A percentile compares a stretch with the other conserved stretches of the same genome.
These are phyloP conservation scores for Anguilla pacifica DNA, from an alignment of 2,797 vertebrate genomes.

Conservation along the genomic window DNA sequence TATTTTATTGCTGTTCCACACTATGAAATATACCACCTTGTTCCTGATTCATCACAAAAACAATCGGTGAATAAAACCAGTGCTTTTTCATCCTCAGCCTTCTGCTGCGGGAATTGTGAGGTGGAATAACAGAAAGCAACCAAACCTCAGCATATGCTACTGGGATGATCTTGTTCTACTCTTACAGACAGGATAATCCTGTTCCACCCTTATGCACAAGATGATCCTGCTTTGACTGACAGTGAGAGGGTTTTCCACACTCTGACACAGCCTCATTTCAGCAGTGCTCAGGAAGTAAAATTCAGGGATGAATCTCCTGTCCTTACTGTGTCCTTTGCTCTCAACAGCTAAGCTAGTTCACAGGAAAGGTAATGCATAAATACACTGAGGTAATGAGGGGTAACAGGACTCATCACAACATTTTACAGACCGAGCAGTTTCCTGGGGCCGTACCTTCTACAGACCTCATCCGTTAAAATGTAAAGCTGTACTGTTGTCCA, in stretches of 20 bases:
- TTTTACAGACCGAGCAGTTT: background rate
- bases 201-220: too few species aligned
- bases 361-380: background rate
- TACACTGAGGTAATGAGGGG: background rate
- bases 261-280: background rate
- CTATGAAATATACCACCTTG: too few species aligned
- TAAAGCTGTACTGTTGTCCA: background rate
- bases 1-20: too few species aligned
- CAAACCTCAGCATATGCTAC: too few species aligned
- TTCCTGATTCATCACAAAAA: too few species aligned
- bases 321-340: background rate
- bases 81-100: too few species aligned
- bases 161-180: too few species aligned
- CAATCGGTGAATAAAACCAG: too few species aligned
- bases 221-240: too few species aligned
- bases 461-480: background rate
- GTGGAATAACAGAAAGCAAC: too few species aligned
- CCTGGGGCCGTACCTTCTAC: background rate
- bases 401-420: background rate
- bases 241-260: background rate
- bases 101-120: too few species aligned
- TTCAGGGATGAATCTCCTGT: background rate
- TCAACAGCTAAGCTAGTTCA: background rate
- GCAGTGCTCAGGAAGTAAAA: background rate
- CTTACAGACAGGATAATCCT: too few species aligned